Conservation (phyloP, 2,888 invertebrate species). For the Reticulitermes lucifugus region DNA sequence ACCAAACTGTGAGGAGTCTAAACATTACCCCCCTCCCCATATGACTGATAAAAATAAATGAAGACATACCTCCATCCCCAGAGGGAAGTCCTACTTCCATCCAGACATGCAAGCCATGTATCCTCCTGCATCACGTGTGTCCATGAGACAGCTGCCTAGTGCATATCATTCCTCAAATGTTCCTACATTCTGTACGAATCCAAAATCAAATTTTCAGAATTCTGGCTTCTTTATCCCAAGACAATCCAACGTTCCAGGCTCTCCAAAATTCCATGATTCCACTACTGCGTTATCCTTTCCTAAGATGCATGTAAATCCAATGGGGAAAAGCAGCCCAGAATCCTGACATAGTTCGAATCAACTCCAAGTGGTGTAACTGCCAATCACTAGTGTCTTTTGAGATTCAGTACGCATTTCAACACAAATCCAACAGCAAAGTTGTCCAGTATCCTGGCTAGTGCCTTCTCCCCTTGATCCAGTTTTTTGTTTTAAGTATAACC, state of each 20-base stretch:
- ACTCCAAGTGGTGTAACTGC: conserved; percentile 2
- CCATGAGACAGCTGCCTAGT: neutral
- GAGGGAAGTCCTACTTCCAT: neutral
- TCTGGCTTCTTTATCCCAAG: conserved; percentile 20
- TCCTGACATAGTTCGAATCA: conserved; percentile 30
- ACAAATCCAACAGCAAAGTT: conserved; percentile 15
- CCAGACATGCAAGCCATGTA: conserved; percentile 16
- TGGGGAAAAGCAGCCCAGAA: conserved; percentile 34
- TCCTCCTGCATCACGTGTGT: neutral
- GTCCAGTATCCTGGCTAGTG: conserved; percentile 35
- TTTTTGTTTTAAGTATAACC: neutral
- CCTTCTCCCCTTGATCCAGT: conserved; percentile 19
- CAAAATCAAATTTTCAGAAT: conserved; percentile 12
- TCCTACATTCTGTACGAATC: conserved; percentile 19
- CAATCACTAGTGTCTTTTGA: neutral
- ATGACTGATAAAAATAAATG: conserved; percentile 20
- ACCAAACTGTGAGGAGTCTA: conserved; percentile 10
- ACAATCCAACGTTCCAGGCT: neutral
- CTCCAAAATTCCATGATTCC: conserved; percentile 12
- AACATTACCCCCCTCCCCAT: conserved; percentile 7
- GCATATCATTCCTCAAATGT: conserved; percentile 12
- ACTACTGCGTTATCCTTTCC: conserved; percentile 1
- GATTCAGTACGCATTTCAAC: neutral
- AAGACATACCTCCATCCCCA: conserved; percentile 30
- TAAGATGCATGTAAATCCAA: conserved; percentile 33